These are phyloP conservation scores for Xestobium rufovillosum DNA, from an alignment of 2,888 invertebrate species.

Conservation along the genomic window DNA sequence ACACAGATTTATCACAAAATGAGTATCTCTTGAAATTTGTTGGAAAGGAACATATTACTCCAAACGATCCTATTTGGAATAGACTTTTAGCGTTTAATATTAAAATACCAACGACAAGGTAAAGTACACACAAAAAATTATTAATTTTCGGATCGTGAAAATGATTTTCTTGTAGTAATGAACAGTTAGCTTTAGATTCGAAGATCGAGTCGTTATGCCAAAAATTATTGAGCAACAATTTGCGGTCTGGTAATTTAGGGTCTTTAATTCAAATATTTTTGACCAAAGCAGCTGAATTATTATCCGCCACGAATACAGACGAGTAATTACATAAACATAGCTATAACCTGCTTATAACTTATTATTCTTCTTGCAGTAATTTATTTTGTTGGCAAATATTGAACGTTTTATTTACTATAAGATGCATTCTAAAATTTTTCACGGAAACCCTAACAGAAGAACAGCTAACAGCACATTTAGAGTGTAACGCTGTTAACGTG, in stretches of 20 bases:
- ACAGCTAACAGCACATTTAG: conserved; percentile 76
- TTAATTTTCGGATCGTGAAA: conserved; percentile 6
- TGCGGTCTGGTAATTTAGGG: conserved; percentile 82
- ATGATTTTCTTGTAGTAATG: conserved; percentile 51
- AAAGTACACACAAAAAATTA: conserved; percentile 35
- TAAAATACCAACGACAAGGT: conserved; percentile 69
- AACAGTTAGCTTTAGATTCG: conserved; percentile 75
- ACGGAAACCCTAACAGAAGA: conserved; percentile 87
- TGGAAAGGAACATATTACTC: conserved; percentile 68
- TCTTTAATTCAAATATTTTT: conserved; percentile 82
- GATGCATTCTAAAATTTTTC: conserved; percentile 78
- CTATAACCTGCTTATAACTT: conserved; percentile 5
- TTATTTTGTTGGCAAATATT: conserved; percentile 89
- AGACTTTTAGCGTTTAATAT: conserved; percentile 87
- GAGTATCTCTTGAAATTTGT: conserved; percentile 73
- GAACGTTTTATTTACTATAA: conserved; percentile 85
- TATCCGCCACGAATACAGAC: conserved; percentile 79
- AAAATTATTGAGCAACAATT: conserved; percentile 75
- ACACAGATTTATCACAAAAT: conserved; percentile 73
- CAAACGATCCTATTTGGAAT: conserved; percentile 92
- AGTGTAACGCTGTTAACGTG: conserved; percentile 44
- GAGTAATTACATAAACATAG: conserved; percentile 56
- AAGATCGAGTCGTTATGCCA: conserved; percentile 67
- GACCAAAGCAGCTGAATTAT: conserved; percentile 70
- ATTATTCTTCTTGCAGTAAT: conserved; percentile 47